Base-by-base conservation (phyloP, 2,797 vertebrate species). In the Gadopsis bispinosus region DNA sequence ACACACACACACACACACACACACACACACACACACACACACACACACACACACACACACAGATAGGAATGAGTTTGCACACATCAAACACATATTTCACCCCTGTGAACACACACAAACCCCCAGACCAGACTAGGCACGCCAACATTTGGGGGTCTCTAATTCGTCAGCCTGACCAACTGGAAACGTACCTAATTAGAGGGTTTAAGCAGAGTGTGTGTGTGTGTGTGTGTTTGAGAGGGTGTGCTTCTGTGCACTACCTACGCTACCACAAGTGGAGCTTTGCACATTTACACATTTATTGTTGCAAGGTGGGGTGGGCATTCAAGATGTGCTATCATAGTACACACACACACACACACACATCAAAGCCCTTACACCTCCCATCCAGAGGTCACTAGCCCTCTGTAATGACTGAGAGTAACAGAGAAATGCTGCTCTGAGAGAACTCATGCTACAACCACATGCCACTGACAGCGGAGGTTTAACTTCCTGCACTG, bases 101-200 rank as follows among this genome's bases (percentile, higher is more conserved):
- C 70, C 59, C 79, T 31, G 10, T 62, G n/a, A 69, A 78, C 65
- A 61, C 55, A 74, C 29, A 81, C 20, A 80, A 51, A 59, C 31
- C 54, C 37, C 13, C 17, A 72, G 51, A 62, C 75, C 41, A 39
- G 67, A 75, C 47, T 41, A 83, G 85, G 78, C 84, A 87, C 62
- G 53, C 43, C 64, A 71, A 73, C 66, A 62, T 89, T 61, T 69
- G 43, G 66, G 77, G 79, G 81, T 87, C 90, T 92, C 53, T 91
- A 87, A 91, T 87, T 91, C 73, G 83, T 88, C 83, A 75, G 65
- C 53, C 73, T 62, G 81, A 78, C 84, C 81, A 79, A 89, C 81
- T 86, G 90, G 89, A 94, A 92, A 83, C 75, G 73, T 35, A 59
- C 78, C 41, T 84, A 60, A 89, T 92, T 91, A 92, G 73, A 92